These are phyloP conservation scores for Caenorhabditis uteleia DNA, from an alignment of 2,888 invertebrate species.

Conservation along the genomic window DNA sequence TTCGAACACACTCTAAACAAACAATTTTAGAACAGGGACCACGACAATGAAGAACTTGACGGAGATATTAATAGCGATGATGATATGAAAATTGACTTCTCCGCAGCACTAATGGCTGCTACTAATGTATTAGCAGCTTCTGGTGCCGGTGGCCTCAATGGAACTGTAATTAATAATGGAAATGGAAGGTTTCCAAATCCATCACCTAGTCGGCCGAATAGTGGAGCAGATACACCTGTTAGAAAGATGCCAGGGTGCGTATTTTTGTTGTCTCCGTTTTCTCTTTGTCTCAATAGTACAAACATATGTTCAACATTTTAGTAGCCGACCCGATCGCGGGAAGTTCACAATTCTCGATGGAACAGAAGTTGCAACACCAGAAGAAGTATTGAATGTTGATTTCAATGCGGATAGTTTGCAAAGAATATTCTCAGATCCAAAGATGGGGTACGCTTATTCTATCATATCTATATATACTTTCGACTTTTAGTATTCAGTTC, in stretches of 20 bases:
- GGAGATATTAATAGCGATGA: constrained; percentile 34
- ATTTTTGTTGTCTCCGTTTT: no score
- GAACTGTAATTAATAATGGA: constrained; percentile 15
- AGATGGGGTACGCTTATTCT: constrained; percentile 33
- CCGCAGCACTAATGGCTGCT: constrained; percentile 22
- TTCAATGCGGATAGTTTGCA: constrained; percentile 41
- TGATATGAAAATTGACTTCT: constrained; percentile 36
- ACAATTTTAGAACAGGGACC: no score
- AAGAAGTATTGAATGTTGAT: constrained; percentile 41
- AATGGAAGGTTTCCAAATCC: constrained; percentile 28
- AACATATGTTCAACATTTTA: no score
- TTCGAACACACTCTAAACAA: neutral
- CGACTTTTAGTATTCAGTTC: constrained; percentile 43
- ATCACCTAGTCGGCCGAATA: constrained; percentile 15
- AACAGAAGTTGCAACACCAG: constrained; percentile 36
- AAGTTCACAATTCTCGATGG: constrained; percentile 51
- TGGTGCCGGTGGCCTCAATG: constrained; percentile 9
- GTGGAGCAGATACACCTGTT: constrained; percentile 22
- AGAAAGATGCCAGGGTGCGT: constrained; percentile 26
- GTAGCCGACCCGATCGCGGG: constrained; percentile 48
- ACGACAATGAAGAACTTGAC: constrained; percentile 21
- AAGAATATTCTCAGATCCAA: constrained; percentile 41
- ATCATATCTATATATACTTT: neutral
- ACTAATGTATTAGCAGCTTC: neutral
- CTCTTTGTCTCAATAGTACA: no score